Base-by-base conservation (phyloP, 2,797 vertebrate genomes). In the Rachycentron canadum region DNA sequence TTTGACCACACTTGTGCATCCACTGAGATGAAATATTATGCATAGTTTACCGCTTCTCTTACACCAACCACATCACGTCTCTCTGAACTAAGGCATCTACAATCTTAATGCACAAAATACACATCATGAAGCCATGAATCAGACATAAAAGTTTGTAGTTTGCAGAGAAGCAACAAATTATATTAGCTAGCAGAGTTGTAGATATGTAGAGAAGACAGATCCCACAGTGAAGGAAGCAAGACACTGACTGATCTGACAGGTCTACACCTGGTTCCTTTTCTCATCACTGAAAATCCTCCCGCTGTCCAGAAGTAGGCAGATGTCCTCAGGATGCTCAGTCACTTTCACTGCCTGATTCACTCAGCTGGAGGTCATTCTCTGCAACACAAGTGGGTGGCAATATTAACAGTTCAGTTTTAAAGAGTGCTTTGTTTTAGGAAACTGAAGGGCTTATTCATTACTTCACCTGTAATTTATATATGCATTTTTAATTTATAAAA, bases 321-420 rank as follows among this genome's bases (percentile, higher is more conserved):
- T 19, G 23, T 28, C 70, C 16, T 73, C 34, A 0, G 8, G 9
- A 21, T 7, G 21, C 74, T 98, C 92, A 98, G 91, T 98, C 97
- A 76, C 97, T 99, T 84, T 98, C 97, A 4, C 98, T 99, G 88
- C 96, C 97, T 55, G 98, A 98, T 79, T 99, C 98, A 83, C 98
- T 99, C 86, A 99, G 94, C 93, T 98, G 97, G 73, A 99, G 96
- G 91, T 99, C 98, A 60, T 93, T 99, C 93, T 98, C 98, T 99
- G 95, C 79, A 96, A 92, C 12, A 64, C 67, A 91, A 89, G 25
- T 1, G 53, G 2, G 13, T 1, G 4, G 3, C 0, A 36, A 50
- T 32, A 34, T 12, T 3, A 23, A 32, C n/a, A 56, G 4, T 68
- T 43, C 14, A 5, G 7, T 34, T 63, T 11, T 5, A n/a, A n/a